Base-by-base conservation (phyloP, 2,113 vertebrate genomes). In the Anguilla japonica region DNA sequence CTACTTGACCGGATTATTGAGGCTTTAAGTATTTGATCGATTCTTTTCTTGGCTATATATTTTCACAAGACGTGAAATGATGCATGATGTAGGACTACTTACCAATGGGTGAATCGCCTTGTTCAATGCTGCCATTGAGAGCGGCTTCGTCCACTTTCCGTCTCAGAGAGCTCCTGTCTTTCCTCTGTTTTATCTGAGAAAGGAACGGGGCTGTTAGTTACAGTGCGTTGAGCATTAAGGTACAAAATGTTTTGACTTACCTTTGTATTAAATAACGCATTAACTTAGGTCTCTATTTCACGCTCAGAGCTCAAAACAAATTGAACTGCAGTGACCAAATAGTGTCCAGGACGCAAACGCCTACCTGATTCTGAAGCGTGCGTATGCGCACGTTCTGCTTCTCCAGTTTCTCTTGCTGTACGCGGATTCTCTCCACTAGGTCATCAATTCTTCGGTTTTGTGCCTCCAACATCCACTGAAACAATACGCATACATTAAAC, bases 381-480 rank as follows among this genome's bases (percentile, higher is more conserved):
- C 97, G 95, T 79, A 99, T 97, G 88, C 96, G 96, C 88, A 97
- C 83, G 14, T 96, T 98, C 90, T 99, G 98, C 88, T 99, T 99
- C 89, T 99, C 97, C 56, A 99, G 95, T 88, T 98, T 97, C 84
- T 96, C 96, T 87, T 99, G 98, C 83, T 99, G 98, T 84, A 97
- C 96, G 83, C 96, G 94, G 87, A 99, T 95, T 87, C 97, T 96
- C 87, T 96, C 97, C 90, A 97, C 89, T 41, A 99, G 95, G 9
- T 97, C 97, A 80, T 98, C 96, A 0, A 99, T 98, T 26, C 95
- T 93, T 86, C 88, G 86, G 92, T 96, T 98, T 91, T 99, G 98
- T 0, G 93, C 93, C 56, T 96, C 96, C 92, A 99, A 91, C 93
- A 97, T 94, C 50, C 91, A 88, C 98, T 99, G 89, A 0, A 8